Base-by-base conservation (phyloP, 2,888 invertebrate genomes). In the Bombylius major region DNA sequence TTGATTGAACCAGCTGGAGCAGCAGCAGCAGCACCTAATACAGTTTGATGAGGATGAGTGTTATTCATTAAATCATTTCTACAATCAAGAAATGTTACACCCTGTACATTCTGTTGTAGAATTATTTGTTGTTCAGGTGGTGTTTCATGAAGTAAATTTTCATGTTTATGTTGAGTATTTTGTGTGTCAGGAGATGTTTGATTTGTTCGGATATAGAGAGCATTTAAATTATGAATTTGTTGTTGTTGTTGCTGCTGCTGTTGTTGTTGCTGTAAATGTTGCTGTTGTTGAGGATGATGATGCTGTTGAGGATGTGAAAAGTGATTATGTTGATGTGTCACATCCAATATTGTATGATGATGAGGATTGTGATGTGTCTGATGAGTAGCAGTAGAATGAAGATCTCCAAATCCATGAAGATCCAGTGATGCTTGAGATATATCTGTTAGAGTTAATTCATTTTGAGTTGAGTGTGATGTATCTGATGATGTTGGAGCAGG, bases 371-470 rank as follows among this genome's bases (percentile, higher is more conserved):
- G 54, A 34, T 51, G 51, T 47, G 50, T 51, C 47, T 55, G 56
- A 14, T 58, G 57, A 5, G n/a, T 14, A 23, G 23, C 23, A 23
- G 23, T 3, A 11, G 39, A 11, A 50, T 56, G 56, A 12, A 56
- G 47, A 31, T 54, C 56, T n/a, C 14, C 45, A 42, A 56, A 51
- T 33, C 48, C 50, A 51, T 50, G 54, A 8, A 60, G 36, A 47
- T 54, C 60, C 50, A 60, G 55, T 31, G 59, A 53, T 11, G 56
- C 34, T 39, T 60, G 58, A 12, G 59, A 55, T 14, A 60, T 55
- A 51, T 56, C 55, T 42, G 59, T 53, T 13, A 60, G 36, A 12
- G 53, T 56, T 23, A 59, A 52, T 48, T 54, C 57, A 12, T 44
- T 50, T 39, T 51, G 51, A 9, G 57, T 50, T 12, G 56, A 34